Base-by-base conservation (phyloP, 2,888 invertebrate genomes). In the Caenorhabditis sulstoni region DNA sequence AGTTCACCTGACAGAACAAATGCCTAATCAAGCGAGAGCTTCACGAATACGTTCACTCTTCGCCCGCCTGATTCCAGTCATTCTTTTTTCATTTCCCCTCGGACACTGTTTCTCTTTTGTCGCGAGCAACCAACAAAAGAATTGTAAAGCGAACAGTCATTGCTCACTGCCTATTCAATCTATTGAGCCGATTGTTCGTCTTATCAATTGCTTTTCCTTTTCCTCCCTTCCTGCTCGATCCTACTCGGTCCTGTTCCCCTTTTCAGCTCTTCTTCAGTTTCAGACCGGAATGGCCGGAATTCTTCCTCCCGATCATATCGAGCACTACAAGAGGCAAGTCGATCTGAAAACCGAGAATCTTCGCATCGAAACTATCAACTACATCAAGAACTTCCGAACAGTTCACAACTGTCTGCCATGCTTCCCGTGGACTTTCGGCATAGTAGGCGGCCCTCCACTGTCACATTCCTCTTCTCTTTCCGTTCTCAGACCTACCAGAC, bases 101-200 rank as follows among this genome's bases (percentile, higher is more conserved):
- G 29, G 29, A 7, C 14, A 12, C 20, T 49, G 50, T 50, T 50
- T 22, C 23, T 50, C 7, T 20, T 50, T 50, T 12, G 12, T 37
- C 35, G 29, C n/a, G 23, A 3, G 23, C 52, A 37, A 35, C 35
- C 18, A n/a, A 29, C 29, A 58, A 57, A 12, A 29, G 52, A 57
- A 58, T 45, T 58, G 58, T 58, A 58, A 58, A 45, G 58, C 23
- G 58, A 44, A 58, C 44, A 58, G 44, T 58, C 58, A 45, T 45
- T 3, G 58, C 45, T 58, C 44, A 12, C 58, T 18, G 53, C 11
- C 53, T 53, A 53, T 53, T 53, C 53, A 53, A 35, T 2, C 41
- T 11, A 4, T 29, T 29, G 29, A 23, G 3, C n/a, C 53, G 9
- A 53, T 53, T 53, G 53, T 53, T 53, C 53, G 37, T 18, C n/a